Conservation (phyloP, 2,113 vertebrate genomes). For the Chionomys nivalis region DNA sequence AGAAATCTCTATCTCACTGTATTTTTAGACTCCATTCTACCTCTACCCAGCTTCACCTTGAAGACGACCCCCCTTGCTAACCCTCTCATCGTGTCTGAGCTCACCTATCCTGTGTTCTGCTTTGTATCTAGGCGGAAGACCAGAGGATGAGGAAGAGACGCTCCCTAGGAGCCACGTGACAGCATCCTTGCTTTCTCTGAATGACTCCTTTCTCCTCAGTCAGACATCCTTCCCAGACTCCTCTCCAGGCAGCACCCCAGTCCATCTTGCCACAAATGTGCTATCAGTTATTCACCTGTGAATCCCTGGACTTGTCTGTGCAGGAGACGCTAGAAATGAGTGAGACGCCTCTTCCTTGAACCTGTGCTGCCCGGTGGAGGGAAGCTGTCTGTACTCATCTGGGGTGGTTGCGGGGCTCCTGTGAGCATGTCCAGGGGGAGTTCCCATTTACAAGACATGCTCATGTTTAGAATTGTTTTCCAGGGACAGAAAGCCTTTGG, state of each 20-base stretch:
- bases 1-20: not conserved
- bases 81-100: not conserved
- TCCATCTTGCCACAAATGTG: not conserved
- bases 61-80: not conserved
- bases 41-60: not conserved
- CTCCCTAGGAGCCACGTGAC: not conserved
- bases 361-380: too few relatives aligned
- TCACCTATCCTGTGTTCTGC: not conserved
- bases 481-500: not conserved
- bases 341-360: not conserved
- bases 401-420: not conserved
- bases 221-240: not conserved
- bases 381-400: not conserved
- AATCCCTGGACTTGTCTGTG: not conserved
- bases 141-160: too few relatives aligned
- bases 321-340: not conserved
- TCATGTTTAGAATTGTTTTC: not conserved
- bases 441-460: not conserved
- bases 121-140: not conserved
- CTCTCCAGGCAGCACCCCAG: not conserved
- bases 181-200: not conserved
- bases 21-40: not conserved
- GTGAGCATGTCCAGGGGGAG: not conserved
- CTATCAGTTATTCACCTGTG: not conserved
- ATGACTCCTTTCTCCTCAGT: not conserved